A percentile compares a stretch with the other conserved stretches of the same genome.
Evolutionary conservation across 2,888 invertebrate genomes (phyloP).

Genomic region (Agriotes lineatus): DNA sequence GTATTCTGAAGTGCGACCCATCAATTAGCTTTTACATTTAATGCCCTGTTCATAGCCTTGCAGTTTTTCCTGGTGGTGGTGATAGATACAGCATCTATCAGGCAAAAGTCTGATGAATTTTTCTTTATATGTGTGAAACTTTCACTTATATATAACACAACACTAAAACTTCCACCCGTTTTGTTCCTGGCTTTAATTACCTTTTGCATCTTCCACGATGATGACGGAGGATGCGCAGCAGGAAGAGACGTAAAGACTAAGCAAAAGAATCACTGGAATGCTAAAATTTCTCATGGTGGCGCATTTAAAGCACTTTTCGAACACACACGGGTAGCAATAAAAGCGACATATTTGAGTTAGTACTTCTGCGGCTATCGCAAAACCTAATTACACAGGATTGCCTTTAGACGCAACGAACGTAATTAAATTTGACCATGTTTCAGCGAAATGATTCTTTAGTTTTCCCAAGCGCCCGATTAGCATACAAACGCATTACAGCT

Average conservation of each 20-base stretch:
- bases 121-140: not conserved
- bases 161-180: too few species aligned
- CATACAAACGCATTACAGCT: constrained; percentile 32
- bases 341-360: not conserved
- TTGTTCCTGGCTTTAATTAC: too few species aligned
- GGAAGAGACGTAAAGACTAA: constrained; percentile 34
- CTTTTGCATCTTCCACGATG: constrained; percentile 62
- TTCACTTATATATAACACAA: too few species aligned
- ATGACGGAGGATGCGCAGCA: constrained; percentile 54
- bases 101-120: not conserved
- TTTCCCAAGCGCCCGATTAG: constrained; percentile 35
- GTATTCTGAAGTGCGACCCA: not conserved
- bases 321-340: constrained; percentile 4
- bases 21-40: too few species aligned
- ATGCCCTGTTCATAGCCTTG: too few species aligned
- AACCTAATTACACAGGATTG: not conserved
- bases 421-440: constrained; percentile 53
- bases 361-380: not conserved
- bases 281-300: constrained; percentile 43
- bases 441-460: constrained; percentile 36
- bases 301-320: constrained; percentile 23
- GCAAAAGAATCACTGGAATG: constrained; percentile 49
- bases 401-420: constrained; percentile 13
- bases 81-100: too few species aligned
- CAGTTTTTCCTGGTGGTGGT: too few species aligned